phyloP scores from a whole-genome alignment of 2,888 invertebrate genomes.

The Acronicta psi region DNA sequence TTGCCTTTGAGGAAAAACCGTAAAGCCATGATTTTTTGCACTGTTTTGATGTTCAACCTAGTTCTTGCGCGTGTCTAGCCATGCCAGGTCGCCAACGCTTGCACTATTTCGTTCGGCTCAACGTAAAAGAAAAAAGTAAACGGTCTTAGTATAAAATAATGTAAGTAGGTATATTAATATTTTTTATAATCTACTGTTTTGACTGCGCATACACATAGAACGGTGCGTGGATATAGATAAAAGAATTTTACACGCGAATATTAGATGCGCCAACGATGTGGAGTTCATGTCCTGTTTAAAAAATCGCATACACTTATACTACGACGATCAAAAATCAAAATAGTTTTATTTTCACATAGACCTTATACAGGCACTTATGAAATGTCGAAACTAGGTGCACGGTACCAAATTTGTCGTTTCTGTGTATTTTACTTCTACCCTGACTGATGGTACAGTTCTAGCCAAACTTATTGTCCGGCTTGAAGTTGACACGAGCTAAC shows the following conservation, averaged over 20 bases:
- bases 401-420: too few relatives aligned
- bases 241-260: constrained; percentile 1
- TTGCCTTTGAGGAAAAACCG: background rate
- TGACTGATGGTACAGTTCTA: constrained; percentile 37
- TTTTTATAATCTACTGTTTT: constrained; percentile 1
- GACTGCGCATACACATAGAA: background rate
- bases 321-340: too few relatives aligned
- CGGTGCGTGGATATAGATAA: background rate
- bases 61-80: constrained; percentile 6
- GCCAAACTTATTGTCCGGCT: too few relatives aligned
- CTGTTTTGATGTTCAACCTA: constrained; percentile 3
- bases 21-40: background rate
- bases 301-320: constrained; percentile 13
- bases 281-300: constrained; percentile 8
- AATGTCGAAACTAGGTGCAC: too few relatives aligned
- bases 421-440: constrained; percentile 22
- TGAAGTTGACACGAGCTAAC: too few relatives aligned
- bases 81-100: background rate
- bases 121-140: background rate
- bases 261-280: background rate
- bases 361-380: too few relatives aligned
- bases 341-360: too few relatives aligned
- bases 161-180: too few relatives aligned
- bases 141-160: background rate
- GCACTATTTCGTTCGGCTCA: background rate